phyloP scores from a whole-genome alignment of 2,888 invertebrate genomes.

The Sarcophaga variegata region DNA sequence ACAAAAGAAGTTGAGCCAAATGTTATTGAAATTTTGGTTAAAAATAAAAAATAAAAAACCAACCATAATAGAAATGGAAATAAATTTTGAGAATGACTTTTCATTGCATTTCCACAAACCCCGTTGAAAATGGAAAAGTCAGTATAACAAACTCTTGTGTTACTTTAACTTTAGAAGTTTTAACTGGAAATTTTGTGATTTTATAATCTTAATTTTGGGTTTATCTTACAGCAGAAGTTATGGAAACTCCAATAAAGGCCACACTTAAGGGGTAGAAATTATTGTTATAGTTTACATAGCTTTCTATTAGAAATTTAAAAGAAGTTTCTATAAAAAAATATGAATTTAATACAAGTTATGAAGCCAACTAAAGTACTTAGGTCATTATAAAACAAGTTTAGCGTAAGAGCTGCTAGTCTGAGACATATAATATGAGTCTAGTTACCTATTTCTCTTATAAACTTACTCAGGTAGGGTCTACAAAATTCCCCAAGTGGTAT shows the following conservation, averaged over 20 bases:
- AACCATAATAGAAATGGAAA: constrained; percentile 38
- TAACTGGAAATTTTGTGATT: constrained; percentile 49
- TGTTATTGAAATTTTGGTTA: constrained; percentile 42
- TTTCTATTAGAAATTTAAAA: background rate
- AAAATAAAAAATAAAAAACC: background rate
- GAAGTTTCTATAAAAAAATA: background rate
- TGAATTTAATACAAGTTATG: too few species aligned
- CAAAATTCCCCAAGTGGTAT: too few species aligned
- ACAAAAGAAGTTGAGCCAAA: constrained; percentile 47
- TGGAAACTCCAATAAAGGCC: background rate
- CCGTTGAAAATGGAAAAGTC: too few species aligned
- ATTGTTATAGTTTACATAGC: background rate
- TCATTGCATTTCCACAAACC: constrained; percentile 16
- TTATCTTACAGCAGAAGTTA: constrained; percentile 2
- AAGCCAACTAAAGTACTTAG: too few species aligned
- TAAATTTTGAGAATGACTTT: constrained; percentile 58
- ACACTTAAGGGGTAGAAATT: background rate
- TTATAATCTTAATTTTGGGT: constrained; percentile 39
- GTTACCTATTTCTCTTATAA: too few species aligned
- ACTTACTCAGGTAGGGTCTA: too few species aligned
- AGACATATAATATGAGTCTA: too few species aligned
- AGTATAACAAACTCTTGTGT: background rate
- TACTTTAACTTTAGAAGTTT: constrained; percentile 39
- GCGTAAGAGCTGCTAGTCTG: too few species aligned
- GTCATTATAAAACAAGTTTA: too few species aligned